Base-by-base conservation (phyloP, 1,140 invertebrate genomes). In the Cepaea nemoralis region DNA sequence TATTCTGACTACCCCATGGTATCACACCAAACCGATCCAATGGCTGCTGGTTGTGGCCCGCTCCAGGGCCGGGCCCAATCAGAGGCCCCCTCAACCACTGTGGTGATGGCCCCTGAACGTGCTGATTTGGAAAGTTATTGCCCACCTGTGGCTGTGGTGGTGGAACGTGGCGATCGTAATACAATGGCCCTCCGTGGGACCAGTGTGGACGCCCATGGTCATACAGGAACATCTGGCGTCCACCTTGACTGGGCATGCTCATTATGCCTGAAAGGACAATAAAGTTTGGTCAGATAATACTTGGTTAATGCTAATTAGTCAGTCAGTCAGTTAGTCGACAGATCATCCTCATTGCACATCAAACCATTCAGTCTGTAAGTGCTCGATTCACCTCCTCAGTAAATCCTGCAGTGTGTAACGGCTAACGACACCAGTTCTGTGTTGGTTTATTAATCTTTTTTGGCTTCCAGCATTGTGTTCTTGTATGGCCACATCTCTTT, bases 101-200 rank as follows among this genome's bases (percentile, higher is more conserved):
- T 35, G 79, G 79, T 19, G 83, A 70, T 40, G 78, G 78, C 6
- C 78, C 82, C 50, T 50, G 82, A 63, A 77, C 67, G 16, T 33
- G 77, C 45, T 50, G 77, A 24, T n/a, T 66, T 59, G n/a, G 55
- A 66, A 50, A 77, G 81, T 73, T 55, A 76, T 73, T 55, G 50
- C 55, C 77, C 82, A 66, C 40, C n/a, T 33, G 71, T 70, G 69
- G 69, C 16, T 77, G 76, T 12, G 81, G 81, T 6, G 81, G 83
- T 40, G 74, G 74, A 37, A 83, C 67, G 35, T 82, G 78, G 50
- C 82, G 77, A 31, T 83, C 81, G 70, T 85, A 85, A 45, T 81
- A 85, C 3, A 85, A 59, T 14, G 84, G 84, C 33, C 84, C 84
- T 50, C 82, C 82, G 24, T 85, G 84, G 31, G 83, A 82, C 83